phyloP scores from a whole-genome alignment of 92 coral and sea anemone genomes.

The Parazoanthus atlanticus region DNA sequence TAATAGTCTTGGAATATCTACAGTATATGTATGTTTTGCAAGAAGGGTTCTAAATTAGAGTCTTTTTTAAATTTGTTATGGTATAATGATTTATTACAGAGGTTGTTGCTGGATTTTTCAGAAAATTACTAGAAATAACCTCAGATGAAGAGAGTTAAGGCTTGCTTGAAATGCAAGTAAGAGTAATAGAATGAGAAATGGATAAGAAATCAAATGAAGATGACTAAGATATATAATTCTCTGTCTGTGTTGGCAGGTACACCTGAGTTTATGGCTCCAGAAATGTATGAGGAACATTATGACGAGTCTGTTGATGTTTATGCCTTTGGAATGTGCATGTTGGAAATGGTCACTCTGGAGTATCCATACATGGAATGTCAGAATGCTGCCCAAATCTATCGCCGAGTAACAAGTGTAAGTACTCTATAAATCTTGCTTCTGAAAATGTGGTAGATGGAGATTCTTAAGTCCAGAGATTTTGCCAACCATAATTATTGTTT shows the following conservation, averaged over 20 bases:
- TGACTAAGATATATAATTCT: background rate
- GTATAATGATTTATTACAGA: background rate
- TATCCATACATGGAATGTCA: constrained; percentile 99
- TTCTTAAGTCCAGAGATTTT: too few species aligned
- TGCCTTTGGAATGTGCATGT: constrained; percentile 99
- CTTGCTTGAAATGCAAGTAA: too few species aligned
- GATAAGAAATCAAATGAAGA: background rate
- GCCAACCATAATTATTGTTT: too few species aligned
- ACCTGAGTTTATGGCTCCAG: constrained; percentile 99
- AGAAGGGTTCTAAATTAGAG: too few species aligned
- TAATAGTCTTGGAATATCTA: too few species aligned
- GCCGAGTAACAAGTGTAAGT: constrained; percentile 96
- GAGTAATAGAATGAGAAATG: too few species aligned
- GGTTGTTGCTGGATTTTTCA: background rate
- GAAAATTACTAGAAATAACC: background rate
- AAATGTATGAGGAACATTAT: constrained; percentile 98
- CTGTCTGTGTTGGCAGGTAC: constrained; percentile 69
- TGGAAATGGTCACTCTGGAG: constrained; percentile 97
- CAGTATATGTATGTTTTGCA: too few species aligned
- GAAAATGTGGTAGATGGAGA: too few species aligned
- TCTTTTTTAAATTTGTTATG: too few species aligned
- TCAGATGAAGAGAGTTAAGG: too few species aligned
- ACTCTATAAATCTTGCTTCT: background rate
- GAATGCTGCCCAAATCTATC: constrained; percentile 99
- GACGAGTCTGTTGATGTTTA: constrained; percentile 98